Conservation (phyloP, 2,888 invertebrate genomes). For the Troglohyphantes excavatus region DNA sequence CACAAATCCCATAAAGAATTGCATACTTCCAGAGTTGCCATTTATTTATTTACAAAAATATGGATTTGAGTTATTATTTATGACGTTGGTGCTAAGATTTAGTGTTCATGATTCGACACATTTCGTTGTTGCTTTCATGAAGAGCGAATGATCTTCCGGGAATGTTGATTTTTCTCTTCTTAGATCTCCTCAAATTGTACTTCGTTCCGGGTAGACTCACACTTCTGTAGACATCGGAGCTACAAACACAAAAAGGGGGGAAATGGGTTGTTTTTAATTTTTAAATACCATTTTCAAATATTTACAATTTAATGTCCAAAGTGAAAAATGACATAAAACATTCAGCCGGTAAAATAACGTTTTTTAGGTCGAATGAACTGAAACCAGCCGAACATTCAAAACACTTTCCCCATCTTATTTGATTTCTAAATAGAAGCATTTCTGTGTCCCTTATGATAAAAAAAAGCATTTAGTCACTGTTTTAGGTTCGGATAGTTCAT, state of each 20-base stretch:
- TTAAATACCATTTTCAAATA: too few species aligned
- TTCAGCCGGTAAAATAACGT: too few species aligned
- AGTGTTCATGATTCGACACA: slow-evolving; percentile 85
- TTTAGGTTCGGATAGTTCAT: too few species aligned
- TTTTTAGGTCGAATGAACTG: too few species aligned
- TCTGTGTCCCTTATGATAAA: too few species aligned
- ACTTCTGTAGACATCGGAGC: slow-evolving; percentile 87
- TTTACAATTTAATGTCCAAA: too few species aligned
- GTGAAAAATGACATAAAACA: too few species aligned
- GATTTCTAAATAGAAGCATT: too few species aligned
- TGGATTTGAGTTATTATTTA: slow-evolving; percentile 80
- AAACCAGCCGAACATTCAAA: too few species aligned
- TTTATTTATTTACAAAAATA: slow-evolving; percentile 74
- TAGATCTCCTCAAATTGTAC: slow-evolving; percentile 85
- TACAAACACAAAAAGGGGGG: slow-evolving; percentile 83
- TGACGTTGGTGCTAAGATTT: slow-evolving; percentile 76
- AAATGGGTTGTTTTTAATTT: too few species aligned
- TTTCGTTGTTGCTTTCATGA: slow-evolving; percentile 90
- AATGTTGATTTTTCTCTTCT: slow-evolving; percentile 85
- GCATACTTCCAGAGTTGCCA: not conserved
- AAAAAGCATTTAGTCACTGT: too few species aligned
- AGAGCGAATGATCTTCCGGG: slow-evolving; percentile 89
- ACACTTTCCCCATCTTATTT: too few species aligned
- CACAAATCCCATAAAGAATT: not conserved
- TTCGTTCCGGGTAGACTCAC: slow-evolving; percentile 87